These are phyloP conservation scores for Scaptomyza graminum DNA, from an alignment of 1,140 invertebrate genomes.

Conservation along the genomic window DNA sequence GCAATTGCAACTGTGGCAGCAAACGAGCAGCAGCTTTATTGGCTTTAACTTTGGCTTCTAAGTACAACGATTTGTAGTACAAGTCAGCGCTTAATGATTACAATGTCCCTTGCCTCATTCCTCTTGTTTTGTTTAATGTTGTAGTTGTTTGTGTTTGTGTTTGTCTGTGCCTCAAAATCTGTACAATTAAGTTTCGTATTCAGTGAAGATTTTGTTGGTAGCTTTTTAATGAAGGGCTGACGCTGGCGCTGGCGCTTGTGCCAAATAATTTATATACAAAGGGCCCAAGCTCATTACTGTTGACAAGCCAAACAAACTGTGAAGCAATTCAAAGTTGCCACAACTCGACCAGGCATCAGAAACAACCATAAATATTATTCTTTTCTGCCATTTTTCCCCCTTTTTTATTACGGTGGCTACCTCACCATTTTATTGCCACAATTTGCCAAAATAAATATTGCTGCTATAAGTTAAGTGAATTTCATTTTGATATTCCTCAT, in stretches of 20 bases:
- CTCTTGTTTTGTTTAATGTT: slow-evolving; percentile 37
- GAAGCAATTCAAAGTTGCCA: slow-evolving; percentile 40
- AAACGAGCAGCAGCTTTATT: slow-evolving; percentile 53
- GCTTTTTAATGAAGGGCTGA: slow-evolving; percentile 67
- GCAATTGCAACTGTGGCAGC: slow-evolving; percentile 7
- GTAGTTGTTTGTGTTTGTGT: slow-evolving; percentile 54
- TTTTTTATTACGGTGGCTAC: not conserved
- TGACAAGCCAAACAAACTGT: slow-evolving; percentile 55
- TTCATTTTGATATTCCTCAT: slow-evolving; percentile 1
- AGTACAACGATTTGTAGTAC: slow-evolving; percentile 82
- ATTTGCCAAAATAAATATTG: slow-evolving; percentile 69
- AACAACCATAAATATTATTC: slow-evolving; percentile 30
- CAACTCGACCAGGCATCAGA: not conserved
- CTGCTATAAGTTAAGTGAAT: slow-evolving; percentile 51
- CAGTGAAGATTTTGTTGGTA: slow-evolving; percentile 51
- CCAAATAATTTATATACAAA: slow-evolving; percentile 31
- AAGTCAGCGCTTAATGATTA: slow-evolving; percentile 81
- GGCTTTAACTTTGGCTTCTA: slow-evolving; percentile 73
- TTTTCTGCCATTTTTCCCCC: slow-evolving; percentile 12
- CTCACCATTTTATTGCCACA: slow-evolving; percentile 41
- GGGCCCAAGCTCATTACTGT: slow-evolving; percentile 64
- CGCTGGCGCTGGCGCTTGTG: slow-evolving; percentile 29
- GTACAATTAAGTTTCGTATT: slow-evolving; percentile 77
- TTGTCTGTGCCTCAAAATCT: slow-evolving; percentile 58
- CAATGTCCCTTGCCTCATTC: slow-evolving; percentile 59